Evolutionary conservation across 2,888 invertebrate species (phyloP).

Genomic region (Eurytoma californica): DNA sequence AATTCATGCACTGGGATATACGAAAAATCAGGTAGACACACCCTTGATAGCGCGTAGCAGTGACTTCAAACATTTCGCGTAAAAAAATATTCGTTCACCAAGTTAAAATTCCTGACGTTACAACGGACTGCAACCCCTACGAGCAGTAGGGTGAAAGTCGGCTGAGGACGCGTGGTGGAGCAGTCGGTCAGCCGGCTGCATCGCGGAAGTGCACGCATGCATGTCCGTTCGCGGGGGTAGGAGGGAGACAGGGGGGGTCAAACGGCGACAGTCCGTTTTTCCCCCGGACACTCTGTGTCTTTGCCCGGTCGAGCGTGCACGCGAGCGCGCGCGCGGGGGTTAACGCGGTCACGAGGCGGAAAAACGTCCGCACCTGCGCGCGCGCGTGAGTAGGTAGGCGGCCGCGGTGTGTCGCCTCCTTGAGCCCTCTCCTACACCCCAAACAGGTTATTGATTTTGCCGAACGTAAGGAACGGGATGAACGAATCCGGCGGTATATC

Average conservation of each 20-base stretch:
- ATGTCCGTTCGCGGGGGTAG: not conserved
- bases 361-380: conserved; percentile 28
- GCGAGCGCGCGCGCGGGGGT: too few species aligned
- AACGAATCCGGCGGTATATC: not conserved
- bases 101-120: too few species aligned
- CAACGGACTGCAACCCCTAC: too few species aligned
- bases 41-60: too few species aligned
- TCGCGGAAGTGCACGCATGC: conserved; percentile 10
- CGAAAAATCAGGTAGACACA: too few species aligned
- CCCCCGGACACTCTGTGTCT: not conserved
- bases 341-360: conserved; percentile 43
- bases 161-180: too few species aligned
- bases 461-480: conserved; percentile 36
- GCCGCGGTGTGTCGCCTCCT: conserved; percentile 5
- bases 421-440: conserved; percentile 4
- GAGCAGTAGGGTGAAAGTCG: too few species aligned
- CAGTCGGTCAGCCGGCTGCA: conserved; percentile 3
- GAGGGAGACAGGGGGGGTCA: not conserved
- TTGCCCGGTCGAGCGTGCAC: not conserved
- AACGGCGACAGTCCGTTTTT: not conserved
- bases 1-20: not conserved
- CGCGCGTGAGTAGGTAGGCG: not conserved
- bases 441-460: conserved; percentile 50
- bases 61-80: too few species aligned
- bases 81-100: too few species aligned